phyloP scores from a whole-genome alignment of 2,888 invertebrate species.

The Acheta domesticus region DNA sequence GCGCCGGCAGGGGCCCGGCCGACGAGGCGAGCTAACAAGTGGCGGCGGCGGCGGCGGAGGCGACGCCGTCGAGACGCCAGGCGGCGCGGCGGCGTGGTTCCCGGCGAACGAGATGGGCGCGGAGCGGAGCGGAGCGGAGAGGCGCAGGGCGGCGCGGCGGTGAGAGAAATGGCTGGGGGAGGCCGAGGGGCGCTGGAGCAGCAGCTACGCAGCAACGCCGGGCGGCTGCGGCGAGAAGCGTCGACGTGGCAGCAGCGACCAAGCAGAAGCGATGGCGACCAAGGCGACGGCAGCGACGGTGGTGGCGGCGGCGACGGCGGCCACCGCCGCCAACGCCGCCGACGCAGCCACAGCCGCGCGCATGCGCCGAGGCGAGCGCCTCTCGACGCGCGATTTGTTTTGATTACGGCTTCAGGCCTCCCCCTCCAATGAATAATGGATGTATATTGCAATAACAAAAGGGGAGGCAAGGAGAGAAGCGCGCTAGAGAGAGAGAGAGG shows the following conservation, averaged over 20 bases:
- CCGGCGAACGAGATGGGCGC: not conserved
- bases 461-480: slow-evolving; percentile 29
- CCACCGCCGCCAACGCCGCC: slow-evolving; percentile 1
- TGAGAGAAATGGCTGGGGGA: too few species aligned
- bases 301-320: not conserved
- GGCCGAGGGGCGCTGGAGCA: too few species aligned
- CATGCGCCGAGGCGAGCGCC: slow-evolving; percentile 25
- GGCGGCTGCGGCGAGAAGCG: not conserved
- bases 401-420: slow-evolving; percentile 38
- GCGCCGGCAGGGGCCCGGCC: not conserved
- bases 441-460: slow-evolving; percentile 40
- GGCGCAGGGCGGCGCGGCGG: too few species aligned
- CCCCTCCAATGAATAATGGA: slow-evolving; percentile 40
- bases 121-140: not conserved
- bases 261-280: not conserved
- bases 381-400: slow-evolving; percentile 39
- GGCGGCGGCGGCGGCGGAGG: slow-evolving; percentile 20
- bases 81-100: not conserved
- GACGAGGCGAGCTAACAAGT: not conserved
- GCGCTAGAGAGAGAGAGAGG: slow-evolving; percentile 25
- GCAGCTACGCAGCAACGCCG: not conserved
- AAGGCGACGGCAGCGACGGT: not conserved
- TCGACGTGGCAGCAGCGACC: not conserved
- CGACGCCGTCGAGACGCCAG: not conserved
- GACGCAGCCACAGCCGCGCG: slow-evolving; percentile 18